Evolutionary conservation across 2,113 vertebrate genomes (phyloP).

Genomic region (Gymnarchus niloticus): DNA sequence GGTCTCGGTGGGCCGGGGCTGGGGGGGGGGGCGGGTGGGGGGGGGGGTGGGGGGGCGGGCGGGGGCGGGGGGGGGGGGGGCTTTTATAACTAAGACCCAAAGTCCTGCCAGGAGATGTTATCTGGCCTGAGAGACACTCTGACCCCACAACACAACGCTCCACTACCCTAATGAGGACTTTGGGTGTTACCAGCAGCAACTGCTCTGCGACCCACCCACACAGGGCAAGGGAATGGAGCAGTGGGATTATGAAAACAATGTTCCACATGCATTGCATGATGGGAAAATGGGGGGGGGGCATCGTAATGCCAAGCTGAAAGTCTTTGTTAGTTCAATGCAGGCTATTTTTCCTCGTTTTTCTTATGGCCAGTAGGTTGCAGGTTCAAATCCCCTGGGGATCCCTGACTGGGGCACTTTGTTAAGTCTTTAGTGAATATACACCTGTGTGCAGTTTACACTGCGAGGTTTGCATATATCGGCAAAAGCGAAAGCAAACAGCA

Average conservation of each 20-base stretch:
- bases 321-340: neutral
- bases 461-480: too few species aligned
- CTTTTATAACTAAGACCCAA: too few species aligned
- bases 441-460: too few species aligned
- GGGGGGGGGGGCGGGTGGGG: neutral
- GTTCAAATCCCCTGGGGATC: neutral
- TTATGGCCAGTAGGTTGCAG: neutral
- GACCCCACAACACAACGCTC: conserved; percentile 22
- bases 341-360: neutral
- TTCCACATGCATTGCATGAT: neutral
- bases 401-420: neutral
- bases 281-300: neutral
- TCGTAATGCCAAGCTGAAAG: neutral
- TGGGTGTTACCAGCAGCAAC: neutral
- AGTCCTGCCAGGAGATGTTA: conserved; percentile 28
- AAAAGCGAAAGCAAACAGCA: neutral
- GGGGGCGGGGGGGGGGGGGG: neutral
- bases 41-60: conserved; percentile 19
- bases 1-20: neutral
- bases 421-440: neutral
- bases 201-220: neutral
- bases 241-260: neutral
- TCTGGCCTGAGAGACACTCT: neutral
- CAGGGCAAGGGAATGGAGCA: too few species aligned
- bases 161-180: conserved; percentile 29